Evolutionary conservation across 37 sponge, comb jelly and placozoan genomes (phyloP).

Genomic region (Eunapius fragilis): DNA sequence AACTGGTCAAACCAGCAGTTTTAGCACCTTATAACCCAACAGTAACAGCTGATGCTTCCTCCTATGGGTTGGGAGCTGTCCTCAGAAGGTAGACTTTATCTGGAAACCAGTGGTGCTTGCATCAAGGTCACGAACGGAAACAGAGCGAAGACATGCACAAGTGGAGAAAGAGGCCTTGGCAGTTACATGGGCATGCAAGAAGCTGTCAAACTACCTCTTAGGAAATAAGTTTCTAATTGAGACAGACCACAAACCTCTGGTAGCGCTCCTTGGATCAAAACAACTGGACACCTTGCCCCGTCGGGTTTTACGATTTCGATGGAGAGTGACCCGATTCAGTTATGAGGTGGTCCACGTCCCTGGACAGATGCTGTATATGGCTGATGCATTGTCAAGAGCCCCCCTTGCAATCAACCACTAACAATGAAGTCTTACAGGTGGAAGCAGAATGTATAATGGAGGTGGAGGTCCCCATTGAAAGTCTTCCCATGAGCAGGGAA

Average conservation of each 20-base stretch:
- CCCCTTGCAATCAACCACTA: background rate
- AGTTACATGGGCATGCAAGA: constrained; percentile 36
- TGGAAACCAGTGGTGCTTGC: constrained; percentile 36
- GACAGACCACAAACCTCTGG: constrained; percentile 65
- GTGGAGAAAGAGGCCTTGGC: too few species aligned
- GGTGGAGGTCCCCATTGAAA: background rate
- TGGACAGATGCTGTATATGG: constrained; percentile 43
- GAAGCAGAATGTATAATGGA: constrained; percentile 3
- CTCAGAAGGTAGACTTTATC: background rate
- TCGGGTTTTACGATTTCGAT: constrained; percentile 26
- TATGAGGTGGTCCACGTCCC: constrained; percentile 34
- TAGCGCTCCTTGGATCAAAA: too few species aligned
- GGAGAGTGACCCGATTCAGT: constrained; percentile 18
- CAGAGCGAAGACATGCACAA: constrained; percentile 24
- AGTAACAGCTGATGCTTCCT: constrained; percentile 39
- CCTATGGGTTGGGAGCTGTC: constrained; percentile 39
- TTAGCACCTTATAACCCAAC: constrained; percentile 16
- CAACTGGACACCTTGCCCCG: too few species aligned
- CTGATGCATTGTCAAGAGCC: constrained; percentile 35
- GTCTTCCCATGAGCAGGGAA: constrained; percentile 7
- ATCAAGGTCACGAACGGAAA: constrained; percentile 5
- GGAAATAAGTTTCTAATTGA: constrained; percentile 30
- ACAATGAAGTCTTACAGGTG: background rate
- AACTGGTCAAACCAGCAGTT: constrained; percentile 7
- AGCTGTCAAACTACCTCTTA: constrained; percentile 20